Evolutionary conservation across 1,140 invertebrate species (phyloP).

Genomic region (Leptonema lineaticorne): DNA sequence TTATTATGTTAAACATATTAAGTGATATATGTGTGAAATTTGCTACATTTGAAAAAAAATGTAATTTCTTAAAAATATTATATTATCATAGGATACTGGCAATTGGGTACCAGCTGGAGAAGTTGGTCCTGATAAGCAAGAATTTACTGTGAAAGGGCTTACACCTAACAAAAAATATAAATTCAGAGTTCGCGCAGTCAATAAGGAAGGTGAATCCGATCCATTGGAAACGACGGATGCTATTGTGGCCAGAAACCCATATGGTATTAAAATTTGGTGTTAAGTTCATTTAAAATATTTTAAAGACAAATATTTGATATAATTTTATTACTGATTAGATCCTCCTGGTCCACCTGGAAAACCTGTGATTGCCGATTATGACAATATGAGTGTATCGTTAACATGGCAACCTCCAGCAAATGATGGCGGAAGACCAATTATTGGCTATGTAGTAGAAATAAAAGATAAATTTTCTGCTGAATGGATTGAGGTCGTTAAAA

Average conservation of each 20-base stretch:
- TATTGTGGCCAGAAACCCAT: constrained; percentile 94
- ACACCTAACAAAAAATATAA: constrained; percentile 98
- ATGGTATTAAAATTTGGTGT: constrained; percentile 60
- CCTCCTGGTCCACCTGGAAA: constrained; percentile 86
- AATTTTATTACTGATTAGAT: constrained; percentile 57
- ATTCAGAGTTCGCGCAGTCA: constrained; percentile 96
- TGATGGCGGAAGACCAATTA: constrained; percentile 93
- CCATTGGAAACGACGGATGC: constrained; percentile 87
- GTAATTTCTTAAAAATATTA: not conserved
- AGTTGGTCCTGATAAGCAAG: constrained; percentile 76
- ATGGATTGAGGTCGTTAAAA: constrained; percentile 83
- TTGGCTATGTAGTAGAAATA: constrained; percentile 93
- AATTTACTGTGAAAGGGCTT: constrained; percentile 87
- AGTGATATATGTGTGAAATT: not conserved
- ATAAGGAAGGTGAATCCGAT: constrained; percentile 97
- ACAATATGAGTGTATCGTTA: constrained; percentile 85
- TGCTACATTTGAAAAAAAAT: constrained; percentile 11
- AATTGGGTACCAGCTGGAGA: constrained; percentile 91
- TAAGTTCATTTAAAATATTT: not conserved
- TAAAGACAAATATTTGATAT: not conserved
- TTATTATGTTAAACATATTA: not conserved
- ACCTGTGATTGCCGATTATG: constrained; percentile 91
- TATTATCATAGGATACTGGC: constrained; percentile 67
- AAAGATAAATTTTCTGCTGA: constrained; percentile 91
- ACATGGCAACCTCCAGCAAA: constrained; percentile 87